phyloP scores from a whole-genome alignment of 2,797 vertebrate genomes.

The Borostomias antarcticus region DNA sequence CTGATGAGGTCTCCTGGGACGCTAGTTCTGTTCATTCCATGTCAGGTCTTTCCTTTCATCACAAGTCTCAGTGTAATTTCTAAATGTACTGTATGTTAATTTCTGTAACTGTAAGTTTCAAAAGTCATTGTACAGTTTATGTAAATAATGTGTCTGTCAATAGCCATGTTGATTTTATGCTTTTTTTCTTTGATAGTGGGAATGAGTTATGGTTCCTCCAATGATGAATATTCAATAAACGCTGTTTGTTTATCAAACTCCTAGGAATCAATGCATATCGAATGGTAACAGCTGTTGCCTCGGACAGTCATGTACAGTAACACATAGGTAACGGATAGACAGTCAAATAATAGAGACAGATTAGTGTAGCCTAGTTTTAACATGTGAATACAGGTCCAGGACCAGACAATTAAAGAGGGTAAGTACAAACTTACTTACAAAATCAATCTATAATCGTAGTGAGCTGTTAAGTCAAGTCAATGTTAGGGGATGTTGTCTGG shows the following conservation, averaged over 20 bases:
- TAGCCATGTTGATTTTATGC: constrained; percentile 29
- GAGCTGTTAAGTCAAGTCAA: too few species aligned
- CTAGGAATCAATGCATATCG: neutral
- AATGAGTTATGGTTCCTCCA: constrained; percentile 33
- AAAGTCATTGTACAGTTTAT: constrained; percentile 53
- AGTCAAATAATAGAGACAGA: constrained; percentile 51
- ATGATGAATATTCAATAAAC: constrained; percentile 29
- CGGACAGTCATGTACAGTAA: constrained; percentile 11
- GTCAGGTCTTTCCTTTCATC: neutral
- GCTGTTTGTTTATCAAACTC: neutral
- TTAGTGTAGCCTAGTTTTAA: too few species aligned
- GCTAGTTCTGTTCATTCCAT: too few species aligned
- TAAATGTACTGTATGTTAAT: constrained; percentile 51
- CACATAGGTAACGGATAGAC: constrained; percentile 31
- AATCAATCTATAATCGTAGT: too few species aligned
- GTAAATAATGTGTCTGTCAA: constrained; percentile 56
- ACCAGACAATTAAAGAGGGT: too few species aligned
- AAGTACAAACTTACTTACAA: too few species aligned
- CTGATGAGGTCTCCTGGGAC: too few species aligned
- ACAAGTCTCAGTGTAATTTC: too few species aligned
- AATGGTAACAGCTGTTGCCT: constrained; percentile 25
- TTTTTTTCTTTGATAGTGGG: constrained; percentile 42
- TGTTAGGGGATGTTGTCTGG: too few species aligned
- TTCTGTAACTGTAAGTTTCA: constrained; percentile 53
- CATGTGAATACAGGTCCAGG: too few species aligned